Evolutionary conservation across 1,140 invertebrate species (phyloP), one percentile per base, ranked within the genome.

Genomic region (Drosophila orosa): DNA sequence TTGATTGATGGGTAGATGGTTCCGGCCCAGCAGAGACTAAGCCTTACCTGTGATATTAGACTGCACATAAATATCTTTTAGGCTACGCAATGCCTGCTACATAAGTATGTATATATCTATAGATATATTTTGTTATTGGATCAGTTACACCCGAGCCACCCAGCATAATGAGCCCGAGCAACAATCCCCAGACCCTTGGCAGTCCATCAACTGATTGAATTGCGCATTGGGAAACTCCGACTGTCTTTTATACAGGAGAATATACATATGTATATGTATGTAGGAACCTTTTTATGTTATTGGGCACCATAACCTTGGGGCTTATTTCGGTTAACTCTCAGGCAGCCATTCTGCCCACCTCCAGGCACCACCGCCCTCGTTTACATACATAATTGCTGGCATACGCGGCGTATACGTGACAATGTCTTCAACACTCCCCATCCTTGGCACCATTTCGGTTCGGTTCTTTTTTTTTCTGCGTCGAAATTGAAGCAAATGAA

Each of bases 371-470:
- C 40, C 35, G 50, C 50, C 58, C 58, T 55, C 78, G 58, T 74
- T 59, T 59, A 39, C 40, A 80, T 63, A 86, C 79, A 81, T 87
- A 83, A 87, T 83, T 79, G 72, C 52, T 74, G 79, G 79, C 80
- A 67, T 83, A 86, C 77, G 80, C 66, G 71, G 54, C 84, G 84
- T 83, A 87, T 87, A 89, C 83, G 83, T 87, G 79, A 87, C 76
- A 65, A 63, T 67, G 78, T 65, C 62, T 68, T 67, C 66, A 73
- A 63, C 62, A 50, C 56, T 59, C 59, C 65, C 48, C 78, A 82
- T 82, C 83, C 82, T 86, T 86, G 82, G 69, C 82, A 74, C 75
- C 74, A 45, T 44, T 67, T 65, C 27, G 27, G 25, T 17, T n/a
- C 10, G 74, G 44, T 15, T 47, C 19, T 29, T 15, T 19, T 15